A percentile compares a stretch with the other conserved stretches of the same genome.
phyloP scores from a whole-genome alignment of 2,113 vertebrate species.

The Scortum barcoo region DNA sequence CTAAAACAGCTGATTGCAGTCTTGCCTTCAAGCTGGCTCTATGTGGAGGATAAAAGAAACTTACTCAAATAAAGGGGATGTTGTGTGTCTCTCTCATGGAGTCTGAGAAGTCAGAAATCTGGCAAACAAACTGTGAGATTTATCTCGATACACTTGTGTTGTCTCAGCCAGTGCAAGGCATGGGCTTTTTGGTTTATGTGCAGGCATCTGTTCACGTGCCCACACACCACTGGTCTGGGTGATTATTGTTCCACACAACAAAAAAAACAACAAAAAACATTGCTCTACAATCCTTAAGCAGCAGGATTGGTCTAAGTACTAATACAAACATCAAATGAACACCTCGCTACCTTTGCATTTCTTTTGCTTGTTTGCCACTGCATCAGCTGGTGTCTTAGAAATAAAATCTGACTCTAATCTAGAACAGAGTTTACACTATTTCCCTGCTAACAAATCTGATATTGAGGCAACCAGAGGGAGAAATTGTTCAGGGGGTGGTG shows the following conservation, averaged over 20 bases:
- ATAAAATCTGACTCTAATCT: background rate
- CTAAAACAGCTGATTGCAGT: slow-evolving; percentile 31
- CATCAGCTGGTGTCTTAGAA: background rate
- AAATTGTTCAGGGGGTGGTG: slow-evolving; percentile 16
- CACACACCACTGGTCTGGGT: slow-evolving; percentile 46
- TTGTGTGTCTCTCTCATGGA: background rate
- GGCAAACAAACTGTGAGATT: background rate
- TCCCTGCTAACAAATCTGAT: slow-evolving; percentile 50
- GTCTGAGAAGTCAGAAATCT: slow-evolving; percentile 4
- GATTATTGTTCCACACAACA: slow-evolving; percentile 58
- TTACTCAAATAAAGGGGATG: background rate
- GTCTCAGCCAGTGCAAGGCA: slow-evolving; percentile 5
- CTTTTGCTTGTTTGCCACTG: slow-evolving; percentile 3
- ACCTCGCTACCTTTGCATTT: slow-evolving; percentile 9
- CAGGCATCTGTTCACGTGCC: slow-evolving; percentile 44
- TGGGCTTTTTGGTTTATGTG: slow-evolving; percentile 30
- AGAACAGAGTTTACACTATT: slow-evolving; percentile 4
- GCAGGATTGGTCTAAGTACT: slow-evolving; percentile 1
- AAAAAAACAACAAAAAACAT: slow-evolving; percentile 57
- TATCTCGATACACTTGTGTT: slow-evolving; percentile 11
- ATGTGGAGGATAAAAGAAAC: slow-evolving; percentile 7
- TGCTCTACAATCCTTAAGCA: slow-evolving; percentile 51
- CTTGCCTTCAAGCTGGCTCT: background rate
- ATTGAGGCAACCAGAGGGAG: slow-evolving; percentile 39
- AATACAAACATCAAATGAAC: slow-evolving; percentile 31